Conservation (phyloP, 2,113 vertebrate genomes). For the Crotalus horridus region DNA sequence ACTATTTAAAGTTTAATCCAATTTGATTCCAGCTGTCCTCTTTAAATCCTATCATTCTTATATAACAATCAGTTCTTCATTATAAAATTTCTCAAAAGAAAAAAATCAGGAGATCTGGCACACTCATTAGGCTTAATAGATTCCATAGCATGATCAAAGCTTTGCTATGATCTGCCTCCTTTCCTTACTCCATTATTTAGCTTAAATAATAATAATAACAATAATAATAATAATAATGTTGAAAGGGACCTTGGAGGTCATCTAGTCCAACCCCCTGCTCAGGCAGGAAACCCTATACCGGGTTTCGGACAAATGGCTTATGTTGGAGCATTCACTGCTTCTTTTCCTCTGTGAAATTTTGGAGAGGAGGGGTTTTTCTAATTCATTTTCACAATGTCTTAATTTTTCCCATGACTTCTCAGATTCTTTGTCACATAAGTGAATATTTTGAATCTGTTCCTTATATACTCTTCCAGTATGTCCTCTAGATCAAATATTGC, state of each 20-base stretch:
- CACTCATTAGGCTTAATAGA: background rate
- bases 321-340: no score
- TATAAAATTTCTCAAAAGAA: background rate
- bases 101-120: background rate
- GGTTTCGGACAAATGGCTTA: no score
- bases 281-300: no score
- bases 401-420: background rate
- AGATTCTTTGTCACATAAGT: background rate
- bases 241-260: no score
- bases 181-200: background rate
- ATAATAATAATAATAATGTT: no score
- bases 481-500: background rate
- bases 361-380: background rate
- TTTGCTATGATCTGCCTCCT: background rate
- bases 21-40: background rate
- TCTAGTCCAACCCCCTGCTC: no score
- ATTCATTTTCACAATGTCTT: background rate
- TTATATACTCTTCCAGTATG: background rate
- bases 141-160: background rate
- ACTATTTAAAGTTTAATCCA: background rate
- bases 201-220: no score
- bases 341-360: background rate
- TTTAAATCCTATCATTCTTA: background rate
- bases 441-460: background rate
- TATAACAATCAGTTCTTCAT: background rate